Percentiles rank a stretch among this genome's conserved stretches.
Evolutionary conservation across 2,113 vertebrate genomes (phyloP).

Genomic region (Scortum barcoo): DNA sequence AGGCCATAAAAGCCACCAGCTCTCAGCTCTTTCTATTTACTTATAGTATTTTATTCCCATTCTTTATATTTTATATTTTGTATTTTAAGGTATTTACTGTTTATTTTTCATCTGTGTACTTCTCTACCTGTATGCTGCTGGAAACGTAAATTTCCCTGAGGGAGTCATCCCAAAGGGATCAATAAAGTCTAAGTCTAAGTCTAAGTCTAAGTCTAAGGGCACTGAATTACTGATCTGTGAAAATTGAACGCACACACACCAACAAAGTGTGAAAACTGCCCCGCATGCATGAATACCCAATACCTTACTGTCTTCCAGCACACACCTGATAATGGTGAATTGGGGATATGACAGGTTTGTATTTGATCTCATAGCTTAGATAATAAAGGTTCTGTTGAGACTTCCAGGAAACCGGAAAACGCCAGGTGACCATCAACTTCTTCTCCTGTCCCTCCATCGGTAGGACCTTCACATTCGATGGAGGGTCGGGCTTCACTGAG

Average conservation of each 20-base stretch:
- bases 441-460: slow-evolving; percentile 43
- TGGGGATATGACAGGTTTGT: slow-evolving; percentile 51
- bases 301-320: background rate
- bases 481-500: slow-evolving; percentile 84
- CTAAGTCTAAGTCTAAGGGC: too few relatives aligned
- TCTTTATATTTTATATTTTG: too few relatives aligned
- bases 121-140: too few relatives aligned
- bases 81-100: too few relatives aligned
- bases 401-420: slow-evolving; percentile 77
- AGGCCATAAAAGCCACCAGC: background rate
- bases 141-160: too few relatives aligned
- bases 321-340: slow-evolving; percentile 55
- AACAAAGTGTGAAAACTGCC: background rate
- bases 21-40: too few relatives aligned
- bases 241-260: slow-evolving; percentile 6
- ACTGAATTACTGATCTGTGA: background rate
- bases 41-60: too few relatives aligned
- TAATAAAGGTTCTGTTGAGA: slow-evolving; percentile 52
- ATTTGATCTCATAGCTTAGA: slow-evolving; percentile 76
- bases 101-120: too few relatives aligned
- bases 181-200: too few relatives aligned
- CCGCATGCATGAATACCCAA: background rate
- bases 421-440: slow-evolving; percentile 77
- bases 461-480: slow-evolving; percentile 56
- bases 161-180: too few relatives aligned